Evolutionary conservation across 1,140 invertebrate species (phyloP), one percentile per base, ranked within the genome.

Genomic region (Zaprionus lachaisei): DNA sequence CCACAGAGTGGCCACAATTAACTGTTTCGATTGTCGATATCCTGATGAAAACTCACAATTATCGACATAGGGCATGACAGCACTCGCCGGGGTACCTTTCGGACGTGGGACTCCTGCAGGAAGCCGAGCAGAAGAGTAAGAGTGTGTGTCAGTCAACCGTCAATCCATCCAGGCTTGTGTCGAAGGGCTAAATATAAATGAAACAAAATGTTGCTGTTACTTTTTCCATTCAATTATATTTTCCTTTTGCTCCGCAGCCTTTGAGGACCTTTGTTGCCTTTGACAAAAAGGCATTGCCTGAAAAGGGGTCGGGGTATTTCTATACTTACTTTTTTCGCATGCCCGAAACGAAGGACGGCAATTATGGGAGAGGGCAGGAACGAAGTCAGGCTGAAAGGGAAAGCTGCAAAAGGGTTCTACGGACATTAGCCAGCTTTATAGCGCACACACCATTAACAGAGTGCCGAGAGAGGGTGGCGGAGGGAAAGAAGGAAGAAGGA

Each of bases 381-480:
- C 31, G 24, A 57, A 47, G 56, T 31, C 22, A 17, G 26, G 49
- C 20, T 20, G 38, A 60, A 34, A 54, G 51, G 51, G 47, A 66
- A 38, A 54, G 28, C 37, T 44, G 56, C 24, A 70, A 75, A 75
- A 69, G 76, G 72, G 64, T 70, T 78, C 76, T 64, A 65, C 31
- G 55, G 65, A 72, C 71, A 78, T 78, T 75, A 78, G 76, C 61
- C 76, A 58, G 76, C 72, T 64, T 78, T 78, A 78, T 78, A 69
- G 72, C 72, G 66, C 44, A 78, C 72, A 78, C 76, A 78, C 75
- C 75, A 78, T 78, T 78, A 78, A 65, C 57, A 71, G 57, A 75
- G 65, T 68, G 64, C 51, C 71, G 54, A 47, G 38, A 47, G 31
- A 4, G n/a, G 38, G 6, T 12, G 26, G 4, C 12, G 41, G 28